phyloP scores from a whole-genome alignment of 2,888 invertebrate genomes.

The Scaptomyza caliginosa region DNA sequence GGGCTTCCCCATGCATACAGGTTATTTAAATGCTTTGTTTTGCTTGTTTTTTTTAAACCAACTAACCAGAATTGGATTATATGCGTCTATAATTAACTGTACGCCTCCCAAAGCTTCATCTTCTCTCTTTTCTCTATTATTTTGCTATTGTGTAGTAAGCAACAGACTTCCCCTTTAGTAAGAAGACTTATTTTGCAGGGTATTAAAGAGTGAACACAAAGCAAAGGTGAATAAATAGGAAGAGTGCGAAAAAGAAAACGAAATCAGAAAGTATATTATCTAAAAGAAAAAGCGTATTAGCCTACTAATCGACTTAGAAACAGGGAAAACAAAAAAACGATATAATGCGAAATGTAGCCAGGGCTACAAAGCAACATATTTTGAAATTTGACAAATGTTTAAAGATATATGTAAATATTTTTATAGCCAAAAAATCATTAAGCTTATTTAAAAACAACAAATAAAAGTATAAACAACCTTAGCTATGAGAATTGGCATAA shows the following conservation, averaged over 20 bases:
- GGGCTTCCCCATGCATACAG: slow-evolving; percentile 28
- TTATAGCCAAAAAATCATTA: neutral
- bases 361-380: neutral
- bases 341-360: neutral
- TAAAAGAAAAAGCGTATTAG: slow-evolving; percentile 54
- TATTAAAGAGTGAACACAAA: neutral
- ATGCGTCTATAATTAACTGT: neutral
- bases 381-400: neutral
- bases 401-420: neutral
- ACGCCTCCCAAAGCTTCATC: neutral
- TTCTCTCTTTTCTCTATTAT: neutral
- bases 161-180: neutral
- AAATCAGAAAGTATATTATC: neutral
- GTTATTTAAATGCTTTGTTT: slow-evolving; percentile 29
- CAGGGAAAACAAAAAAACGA: neutral
- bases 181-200: neutral
- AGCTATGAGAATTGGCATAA: neutral
- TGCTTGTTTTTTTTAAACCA: neutral
- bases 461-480: neutral
- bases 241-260: slow-evolving; percentile 1
- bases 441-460: neutral
- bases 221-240: slow-evolving; percentile 27
- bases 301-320: slow-evolving; percentile 43
- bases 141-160: neutral
- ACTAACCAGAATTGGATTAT: slow-evolving; percentile 17